Evolutionary conservation across 2,888 invertebrate species (phyloP).

Genomic region (Pristionchus mayeri): DNA sequence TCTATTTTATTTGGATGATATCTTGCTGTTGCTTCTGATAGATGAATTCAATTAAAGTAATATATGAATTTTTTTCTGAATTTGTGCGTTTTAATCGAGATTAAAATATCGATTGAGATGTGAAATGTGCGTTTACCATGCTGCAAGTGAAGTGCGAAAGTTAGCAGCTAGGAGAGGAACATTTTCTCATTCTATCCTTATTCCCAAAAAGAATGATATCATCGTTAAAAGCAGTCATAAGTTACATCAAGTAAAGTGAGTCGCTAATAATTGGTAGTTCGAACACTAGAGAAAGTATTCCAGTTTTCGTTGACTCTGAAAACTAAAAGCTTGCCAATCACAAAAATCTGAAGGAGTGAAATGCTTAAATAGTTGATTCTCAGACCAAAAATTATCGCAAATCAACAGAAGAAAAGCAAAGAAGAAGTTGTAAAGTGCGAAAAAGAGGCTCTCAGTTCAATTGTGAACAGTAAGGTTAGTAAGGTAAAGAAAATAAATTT

Average conservation of each 20-base stretch:
- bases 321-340: background rate
- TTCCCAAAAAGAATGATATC: background rate
- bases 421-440: constrained; percentile 1
- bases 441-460: background rate
- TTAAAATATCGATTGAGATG: constrained; percentile 37
- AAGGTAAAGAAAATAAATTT: background rate
- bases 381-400: background rate
- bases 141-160: background rate
- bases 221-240: background rate
- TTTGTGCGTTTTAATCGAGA: background rate
- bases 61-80: background rate
- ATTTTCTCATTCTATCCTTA: constrained; percentile 5
- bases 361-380: background rate
- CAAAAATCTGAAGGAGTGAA: too few species aligned
- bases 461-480: background rate
- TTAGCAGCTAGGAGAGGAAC: constrained; percentile 42
- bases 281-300: background rate
- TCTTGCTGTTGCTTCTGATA: background rate
- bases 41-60: too few species aligned
- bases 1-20: background rate
- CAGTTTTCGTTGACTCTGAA: background rate
- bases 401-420: background rate
- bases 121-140: constrained; percentile 70
- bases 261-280: background rate
- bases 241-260: background rate